These are phyloP conservation scores for Esox masquinongy DNA, from an alignment of 2,797 vertebrate genomes.

Conservation along the genomic window DNA sequence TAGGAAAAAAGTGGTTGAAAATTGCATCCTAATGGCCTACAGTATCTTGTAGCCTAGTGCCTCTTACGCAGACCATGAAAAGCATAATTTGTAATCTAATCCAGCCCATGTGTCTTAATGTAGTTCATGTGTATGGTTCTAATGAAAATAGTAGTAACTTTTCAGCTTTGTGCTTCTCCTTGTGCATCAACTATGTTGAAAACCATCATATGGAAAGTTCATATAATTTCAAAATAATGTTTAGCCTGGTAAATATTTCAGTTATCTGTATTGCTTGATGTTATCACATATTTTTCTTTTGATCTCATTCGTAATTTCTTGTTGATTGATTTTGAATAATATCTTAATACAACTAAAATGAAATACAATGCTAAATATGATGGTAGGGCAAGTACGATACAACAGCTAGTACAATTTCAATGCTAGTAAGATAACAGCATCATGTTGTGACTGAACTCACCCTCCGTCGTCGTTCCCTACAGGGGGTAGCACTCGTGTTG, in stretches of 20 bases:
- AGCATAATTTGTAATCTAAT: too few relatives aligned
- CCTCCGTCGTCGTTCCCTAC: conserved; percentile 70
- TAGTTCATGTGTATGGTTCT: too few relatives aligned
- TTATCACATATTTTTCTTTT: neutral
- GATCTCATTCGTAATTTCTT: neutral
- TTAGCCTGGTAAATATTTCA: neutral
- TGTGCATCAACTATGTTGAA: too few relatives aligned
- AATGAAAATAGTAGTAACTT: too few relatives aligned
- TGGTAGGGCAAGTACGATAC: too few relatives aligned
- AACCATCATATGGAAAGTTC: too few relatives aligned
- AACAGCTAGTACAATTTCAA: neutral
- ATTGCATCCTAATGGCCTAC: too few relatives aligned
- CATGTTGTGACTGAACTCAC: conserved; percentile 62
- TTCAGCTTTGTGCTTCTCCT: too few relatives aligned
- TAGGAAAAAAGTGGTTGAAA: too few relatives aligned
- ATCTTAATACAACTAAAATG: neutral
- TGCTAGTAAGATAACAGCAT: neutral
- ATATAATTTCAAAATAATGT: neutral
- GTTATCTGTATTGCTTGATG: neutral
- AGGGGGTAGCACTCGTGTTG: conserved; percentile 78
- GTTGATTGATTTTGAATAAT: neutral
- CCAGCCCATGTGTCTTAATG: too few relatives aligned
- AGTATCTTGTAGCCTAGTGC: too few relatives aligned
- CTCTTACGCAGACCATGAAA: too few relatives aligned
- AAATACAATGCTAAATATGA: neutral